Conservation (phyloP, 2,797 vertebrate species). For the Acanthornis magna region DNA sequence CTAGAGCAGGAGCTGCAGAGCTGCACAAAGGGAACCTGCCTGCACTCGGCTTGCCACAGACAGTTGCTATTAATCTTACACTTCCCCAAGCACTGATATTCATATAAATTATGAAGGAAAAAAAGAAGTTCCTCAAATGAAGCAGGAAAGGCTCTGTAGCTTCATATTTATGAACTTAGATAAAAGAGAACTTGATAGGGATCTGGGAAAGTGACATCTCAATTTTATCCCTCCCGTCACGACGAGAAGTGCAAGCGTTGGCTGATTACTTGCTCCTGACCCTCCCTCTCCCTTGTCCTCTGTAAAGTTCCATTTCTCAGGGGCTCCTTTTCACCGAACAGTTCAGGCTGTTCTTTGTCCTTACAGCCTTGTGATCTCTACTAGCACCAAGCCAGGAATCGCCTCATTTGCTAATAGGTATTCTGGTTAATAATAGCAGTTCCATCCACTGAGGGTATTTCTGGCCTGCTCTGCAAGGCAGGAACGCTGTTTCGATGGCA, state of each 20-base stretch:
- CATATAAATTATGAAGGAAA: conserved; percentile 21
- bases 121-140: conserved; percentile 1
- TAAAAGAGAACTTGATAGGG: conserved; percentile 35
- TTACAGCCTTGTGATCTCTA: conserved; percentile 4
- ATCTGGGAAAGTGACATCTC: conserved; percentile 30
- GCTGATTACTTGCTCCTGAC: conserved; percentile 17
- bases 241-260: not conserved
- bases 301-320: conserved; percentile 17
- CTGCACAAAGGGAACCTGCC: not conserved
- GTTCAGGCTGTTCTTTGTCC: conserved; percentile 44
- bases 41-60: not conserved
- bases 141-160: not conserved
- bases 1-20: not conserved
- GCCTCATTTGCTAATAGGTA: conserved; percentile 6
- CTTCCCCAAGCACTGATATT: not conserved
- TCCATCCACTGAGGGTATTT: conserved; percentile 7
- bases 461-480: not conserved
- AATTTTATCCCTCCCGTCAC: conserved; percentile 8
- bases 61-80: conserved; percentile 3
- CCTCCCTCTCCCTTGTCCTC: not conserved
- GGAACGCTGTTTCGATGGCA: not conserved
- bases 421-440: conserved; percentile 40
- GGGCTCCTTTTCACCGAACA: not conserved
- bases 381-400: not conserved
- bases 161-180: conserved; percentile 42